phyloP scores from a whole-genome alignment of 64 coral and sea anemone species.

The Cladopsammia gracilis region DNA sequence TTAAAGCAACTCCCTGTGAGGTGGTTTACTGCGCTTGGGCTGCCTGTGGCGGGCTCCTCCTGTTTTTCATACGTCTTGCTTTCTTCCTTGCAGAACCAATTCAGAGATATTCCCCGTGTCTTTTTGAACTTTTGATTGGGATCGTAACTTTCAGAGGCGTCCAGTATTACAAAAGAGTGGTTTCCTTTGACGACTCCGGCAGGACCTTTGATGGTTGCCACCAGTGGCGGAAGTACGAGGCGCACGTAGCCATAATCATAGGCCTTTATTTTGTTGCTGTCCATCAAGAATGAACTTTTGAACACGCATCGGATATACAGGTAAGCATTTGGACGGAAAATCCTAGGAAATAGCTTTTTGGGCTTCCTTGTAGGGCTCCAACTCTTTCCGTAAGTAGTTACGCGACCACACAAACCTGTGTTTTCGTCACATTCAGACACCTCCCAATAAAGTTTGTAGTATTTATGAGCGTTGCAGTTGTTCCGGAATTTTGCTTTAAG shows the following conservation, averaged over 20 bases:
- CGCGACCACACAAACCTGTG: neutral
- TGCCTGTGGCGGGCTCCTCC: neutral
- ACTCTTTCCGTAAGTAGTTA: neutral
- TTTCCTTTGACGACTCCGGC: slow-evolving; percentile 49
- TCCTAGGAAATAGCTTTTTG: neutral
- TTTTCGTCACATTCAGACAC: slow-evolving; percentile 15
- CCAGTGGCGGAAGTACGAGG: slow-evolving; percentile 54
- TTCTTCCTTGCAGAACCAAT: slow-evolving; percentile 69
- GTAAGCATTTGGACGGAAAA: neutral
- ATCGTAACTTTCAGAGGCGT: slow-evolving; percentile 70
- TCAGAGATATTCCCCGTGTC: slow-evolving; percentile 35
- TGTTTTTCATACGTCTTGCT: neutral
- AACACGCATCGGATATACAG: slow-evolving; percentile 41
- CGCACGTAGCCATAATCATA: slow-evolving; percentile 80
- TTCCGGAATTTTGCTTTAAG: neutral
- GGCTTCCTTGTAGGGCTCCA: neutral
- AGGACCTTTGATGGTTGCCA: slow-evolving; percentile 56
- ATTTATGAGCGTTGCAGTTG: neutral
- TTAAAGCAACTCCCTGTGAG: neutral
- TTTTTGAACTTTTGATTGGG: slow-evolving; percentile 29
- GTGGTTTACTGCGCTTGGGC: neutral
- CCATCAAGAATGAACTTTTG: neutral
- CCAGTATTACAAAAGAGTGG: slow-evolving; percentile 20
- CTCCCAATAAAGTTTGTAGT: slow-evolving; percentile 33
- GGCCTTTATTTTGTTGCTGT: slow-evolving; percentile 23